phyloP scores from a whole-genome alignment of 2,888 invertebrate genomes.

The Scaptomyza parva region DNA sequence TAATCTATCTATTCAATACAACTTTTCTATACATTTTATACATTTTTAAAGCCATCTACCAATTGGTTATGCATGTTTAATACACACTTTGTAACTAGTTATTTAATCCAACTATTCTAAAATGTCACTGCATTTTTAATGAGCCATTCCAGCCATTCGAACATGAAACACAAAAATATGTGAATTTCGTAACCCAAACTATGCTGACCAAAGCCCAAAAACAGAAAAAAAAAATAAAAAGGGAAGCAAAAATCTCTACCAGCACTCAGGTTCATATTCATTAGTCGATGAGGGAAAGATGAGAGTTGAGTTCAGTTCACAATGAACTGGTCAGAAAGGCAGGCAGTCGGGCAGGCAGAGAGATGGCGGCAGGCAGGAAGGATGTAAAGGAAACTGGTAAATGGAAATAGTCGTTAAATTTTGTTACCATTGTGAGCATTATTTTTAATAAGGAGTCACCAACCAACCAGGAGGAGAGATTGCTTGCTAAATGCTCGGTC shows the following conservation, averaged over 20 bases:
- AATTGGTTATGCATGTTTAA: not conserved
- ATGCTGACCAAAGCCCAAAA: conserved; percentile 10
- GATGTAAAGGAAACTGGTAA: not conserved
- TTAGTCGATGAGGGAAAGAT: conserved; percentile 19
- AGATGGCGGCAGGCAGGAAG: not conserved
- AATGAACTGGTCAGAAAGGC: conserved; percentile 9
- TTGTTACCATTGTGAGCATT: conserved; percentile 63
- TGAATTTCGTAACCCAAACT: conserved; percentile 1
- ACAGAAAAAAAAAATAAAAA: not conserved
- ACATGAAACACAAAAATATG: not conserved
- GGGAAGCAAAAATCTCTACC: conserved; percentile 32
- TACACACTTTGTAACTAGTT: not conserved
- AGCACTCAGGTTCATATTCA: conserved; percentile 42
- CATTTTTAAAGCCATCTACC: not conserved
- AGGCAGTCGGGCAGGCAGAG: too few relatives aligned
- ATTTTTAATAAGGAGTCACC: conserved; percentile 71
- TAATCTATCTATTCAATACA: not conserved
- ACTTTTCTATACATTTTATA: not conserved
- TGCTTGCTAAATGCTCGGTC: not conserved
- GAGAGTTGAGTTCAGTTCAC: conserved; percentile 21
- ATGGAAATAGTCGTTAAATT: conserved; percentile 49
- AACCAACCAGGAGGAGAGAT: too few relatives aligned
- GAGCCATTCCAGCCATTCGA: conserved; percentile 3
- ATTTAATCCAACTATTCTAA: not conserved
- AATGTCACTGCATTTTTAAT: conserved; percentile 7